Evolutionary conservation across 2,797 vertebrate species (phyloP).

Genomic region (Cyclura pinguis): DNA sequence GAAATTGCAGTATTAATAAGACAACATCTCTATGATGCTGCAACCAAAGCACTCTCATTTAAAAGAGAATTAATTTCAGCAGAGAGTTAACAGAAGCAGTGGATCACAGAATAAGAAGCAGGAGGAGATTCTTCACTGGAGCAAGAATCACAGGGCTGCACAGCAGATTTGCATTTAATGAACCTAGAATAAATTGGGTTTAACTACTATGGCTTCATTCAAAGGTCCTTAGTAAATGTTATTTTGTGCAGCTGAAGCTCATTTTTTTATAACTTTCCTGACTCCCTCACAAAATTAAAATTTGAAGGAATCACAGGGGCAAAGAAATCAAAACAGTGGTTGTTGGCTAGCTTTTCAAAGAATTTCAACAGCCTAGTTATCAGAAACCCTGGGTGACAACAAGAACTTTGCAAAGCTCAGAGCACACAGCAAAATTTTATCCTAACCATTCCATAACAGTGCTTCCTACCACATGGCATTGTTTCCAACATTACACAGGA

Average conservation of each 20-base stretch:
- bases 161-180: not conserved
- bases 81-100: not conserved
- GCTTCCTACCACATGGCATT: not conserved
- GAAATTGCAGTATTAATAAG: slow-evolving; percentile 47
- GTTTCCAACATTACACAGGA: slow-evolving; percentile 15
- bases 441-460: not conserved
- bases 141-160: not conserved
- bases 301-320: not conserved
- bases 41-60: not conserved
- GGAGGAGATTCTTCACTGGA: not conserved
- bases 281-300: not conserved
- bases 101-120: not conserved
- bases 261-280: not conserved
- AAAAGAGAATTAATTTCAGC: not conserved
- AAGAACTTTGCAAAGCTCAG: not conserved
- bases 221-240: not conserved
- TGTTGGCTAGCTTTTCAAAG: not conserved
- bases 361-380: not conserved
- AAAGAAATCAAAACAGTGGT: not conserved
- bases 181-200: slow-evolving; percentile 1
- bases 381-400: slow-evolving; percentile 19
- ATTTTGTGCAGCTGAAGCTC: not conserved
- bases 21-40: not conserved
- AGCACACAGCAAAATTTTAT: not conserved
- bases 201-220: not conserved